A percentile compares a stretch with the other conserved stretches of the same genome.
phyloP scores from a whole-genome alignment of 2,888 invertebrate genomes.

The Chirona hameri region DNA sequence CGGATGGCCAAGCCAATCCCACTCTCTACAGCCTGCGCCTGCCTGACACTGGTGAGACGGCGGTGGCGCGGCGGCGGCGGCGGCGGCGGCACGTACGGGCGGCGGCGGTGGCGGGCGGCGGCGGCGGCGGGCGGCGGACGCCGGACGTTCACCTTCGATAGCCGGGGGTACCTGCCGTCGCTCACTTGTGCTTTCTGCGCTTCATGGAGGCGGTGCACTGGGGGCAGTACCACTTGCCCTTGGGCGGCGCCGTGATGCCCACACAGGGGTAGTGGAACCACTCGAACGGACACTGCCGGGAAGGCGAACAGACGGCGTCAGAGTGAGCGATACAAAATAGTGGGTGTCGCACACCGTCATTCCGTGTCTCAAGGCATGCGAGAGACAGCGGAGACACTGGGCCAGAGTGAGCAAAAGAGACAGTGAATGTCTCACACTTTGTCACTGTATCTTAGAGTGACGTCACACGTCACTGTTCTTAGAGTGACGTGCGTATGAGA shows the following conservation, averaged over 20 bases:
- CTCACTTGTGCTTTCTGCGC: conserved; percentile 58
- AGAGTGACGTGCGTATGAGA: too few species aligned
- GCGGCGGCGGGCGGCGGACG: background rate
- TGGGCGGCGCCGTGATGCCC: conserved; percentile 90
- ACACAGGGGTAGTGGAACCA: conserved; percentile 99
- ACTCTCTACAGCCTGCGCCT: background rate
- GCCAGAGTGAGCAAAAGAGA: too few species aligned
- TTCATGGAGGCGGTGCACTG: conserved; percentile 87
- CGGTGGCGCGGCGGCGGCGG: background rate
- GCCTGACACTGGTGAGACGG: background rate
- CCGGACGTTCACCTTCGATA: background rate
- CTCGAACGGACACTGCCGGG: conserved; percentile 87
- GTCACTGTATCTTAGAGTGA: too few species aligned
- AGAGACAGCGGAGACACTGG: too few species aligned
- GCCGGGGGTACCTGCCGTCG: too few species aligned
- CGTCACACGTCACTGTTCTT: too few species aligned
- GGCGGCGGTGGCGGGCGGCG: too few species aligned
- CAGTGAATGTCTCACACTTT: too few species aligned
- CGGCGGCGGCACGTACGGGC: background rate
- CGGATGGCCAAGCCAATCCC: background rate
- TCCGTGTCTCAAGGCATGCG: too few species aligned
- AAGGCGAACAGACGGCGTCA: too few species aligned
- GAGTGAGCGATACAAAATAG: too few species aligned
- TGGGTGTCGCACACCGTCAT: too few species aligned
- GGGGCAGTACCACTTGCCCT: conserved; percentile 98